phyloP scores from a whole-genome alignment of 2,113 vertebrate species.

The Lophius piscatorius region DNA sequence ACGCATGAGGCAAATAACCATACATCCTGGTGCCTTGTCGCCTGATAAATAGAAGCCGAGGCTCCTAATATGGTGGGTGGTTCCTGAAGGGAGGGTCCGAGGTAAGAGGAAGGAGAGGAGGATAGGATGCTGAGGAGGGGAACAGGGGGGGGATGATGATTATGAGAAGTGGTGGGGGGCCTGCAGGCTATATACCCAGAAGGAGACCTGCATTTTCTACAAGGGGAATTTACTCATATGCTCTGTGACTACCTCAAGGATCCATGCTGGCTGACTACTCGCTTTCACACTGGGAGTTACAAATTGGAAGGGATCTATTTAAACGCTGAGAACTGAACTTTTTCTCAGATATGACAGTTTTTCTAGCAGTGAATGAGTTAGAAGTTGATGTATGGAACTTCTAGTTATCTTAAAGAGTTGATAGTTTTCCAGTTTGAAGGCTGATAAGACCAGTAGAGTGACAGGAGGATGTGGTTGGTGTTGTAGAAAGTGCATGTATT shows the following conservation, averaged over 20 bases:
- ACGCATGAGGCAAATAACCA: neutral
- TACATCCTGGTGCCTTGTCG: conserved; percentile 4
- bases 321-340: neutral
- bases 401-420: too few species aligned
- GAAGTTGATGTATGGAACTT: too few species aligned
- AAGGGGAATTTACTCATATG: conserved; percentile 16
- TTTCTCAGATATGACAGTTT: conserved; percentile 8
- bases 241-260: conserved; percentile 9
- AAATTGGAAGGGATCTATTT: neutral
- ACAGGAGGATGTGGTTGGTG: neutral
- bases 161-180: conserved; percentile 44
- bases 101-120: conserved; percentile 6
- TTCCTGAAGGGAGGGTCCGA: conserved; percentile 57
- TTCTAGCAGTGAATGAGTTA: too few species aligned
- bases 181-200: conserved; percentile 55
- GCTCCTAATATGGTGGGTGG: conserved; percentile 69
- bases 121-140: conserved; percentile 25
- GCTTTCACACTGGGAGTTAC: conserved; percentile 4
- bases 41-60: conserved; percentile 41
- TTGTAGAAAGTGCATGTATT: neutral
- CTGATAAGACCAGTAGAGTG: neutral
- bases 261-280: conserved; percentile 1
- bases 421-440: too few species aligned
- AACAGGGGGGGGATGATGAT: conserved; percentile 42
- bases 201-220: neutral